Conservation (phyloP, 2,113 vertebrate genomes). For the Bubalus kerabau region DNA sequence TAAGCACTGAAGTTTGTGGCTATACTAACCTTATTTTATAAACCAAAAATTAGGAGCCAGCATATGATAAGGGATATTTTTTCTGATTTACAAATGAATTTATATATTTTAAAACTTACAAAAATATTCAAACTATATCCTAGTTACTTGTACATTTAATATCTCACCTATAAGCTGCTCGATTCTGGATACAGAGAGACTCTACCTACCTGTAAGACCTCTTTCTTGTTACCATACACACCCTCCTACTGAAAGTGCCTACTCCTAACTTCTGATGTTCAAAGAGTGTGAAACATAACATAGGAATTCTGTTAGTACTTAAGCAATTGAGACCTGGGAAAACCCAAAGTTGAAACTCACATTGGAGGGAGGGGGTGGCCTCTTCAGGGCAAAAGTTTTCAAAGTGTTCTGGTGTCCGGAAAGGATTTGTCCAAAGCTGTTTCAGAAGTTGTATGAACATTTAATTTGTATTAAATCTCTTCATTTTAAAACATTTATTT, state of each 20-base stretch:
- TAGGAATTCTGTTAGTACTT: not conserved
- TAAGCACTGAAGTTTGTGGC: not conserved
- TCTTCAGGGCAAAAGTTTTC: not conserved
- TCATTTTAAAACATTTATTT: not conserved
- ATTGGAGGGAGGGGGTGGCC: not conserved
- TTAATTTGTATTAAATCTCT: constrained; percentile 19
- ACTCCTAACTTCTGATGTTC: not conserved
- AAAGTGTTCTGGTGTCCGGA: not conserved
- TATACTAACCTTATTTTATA: constrained; percentile 18
- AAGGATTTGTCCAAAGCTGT: not conserved
- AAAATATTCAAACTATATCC: not conserved
- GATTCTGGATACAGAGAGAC: not conserved
- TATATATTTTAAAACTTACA: not conserved
- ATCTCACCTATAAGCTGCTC: not conserved
- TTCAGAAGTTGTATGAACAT: not conserved
- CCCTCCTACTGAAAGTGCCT: not conserved
- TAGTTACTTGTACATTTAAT: constrained; percentile 35
- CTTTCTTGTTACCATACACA: not conserved
- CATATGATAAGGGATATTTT: not conserved
- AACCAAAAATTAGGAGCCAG: not conserved
- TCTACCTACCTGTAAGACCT: not conserved
- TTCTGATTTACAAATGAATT: not conserved
- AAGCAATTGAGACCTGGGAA: not conserved
- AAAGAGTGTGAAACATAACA: not conserved
- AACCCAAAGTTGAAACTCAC: not conserved